These are phyloP conservation scores for Pterocles orientalis DNA, from an alignment of 2,113 vertebrate genomes.

Conservation along the genomic window DNA sequence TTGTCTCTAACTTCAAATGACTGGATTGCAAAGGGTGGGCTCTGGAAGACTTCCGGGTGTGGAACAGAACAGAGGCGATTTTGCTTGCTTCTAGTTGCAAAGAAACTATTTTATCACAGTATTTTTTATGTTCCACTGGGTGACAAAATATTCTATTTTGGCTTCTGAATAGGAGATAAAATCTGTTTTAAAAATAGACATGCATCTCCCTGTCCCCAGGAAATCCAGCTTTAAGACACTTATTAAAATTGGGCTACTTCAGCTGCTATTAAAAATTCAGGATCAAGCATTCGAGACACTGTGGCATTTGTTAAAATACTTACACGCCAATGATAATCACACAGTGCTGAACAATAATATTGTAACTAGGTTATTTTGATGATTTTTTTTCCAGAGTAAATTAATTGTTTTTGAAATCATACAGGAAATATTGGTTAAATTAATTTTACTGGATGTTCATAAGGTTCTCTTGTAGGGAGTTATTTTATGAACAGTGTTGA, in stretches of 20 bases:
- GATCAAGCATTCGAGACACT: not conserved
- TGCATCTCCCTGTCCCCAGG: not conserved
- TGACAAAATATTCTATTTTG: not conserved
- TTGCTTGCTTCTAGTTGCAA: not conserved
- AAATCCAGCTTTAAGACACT: not conserved
- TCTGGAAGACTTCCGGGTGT: not conserved
- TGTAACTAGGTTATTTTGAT: not conserved
- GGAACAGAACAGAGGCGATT: not conserved
- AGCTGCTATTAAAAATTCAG: not conserved
- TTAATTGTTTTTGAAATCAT: not conserved
- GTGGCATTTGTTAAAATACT: not conserved
- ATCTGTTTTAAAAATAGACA: not conserved
- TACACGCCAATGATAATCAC: not conserved
- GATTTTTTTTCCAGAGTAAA: not conserved
- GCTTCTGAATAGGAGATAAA: not conserved
- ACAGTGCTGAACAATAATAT: not conserved
- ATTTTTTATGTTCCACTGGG: not conserved
- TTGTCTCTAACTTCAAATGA: not conserved
- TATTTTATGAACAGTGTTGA: not conserved
- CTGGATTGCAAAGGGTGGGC: not conserved
- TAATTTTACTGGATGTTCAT: not conserved
- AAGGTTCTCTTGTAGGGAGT: not conserved
- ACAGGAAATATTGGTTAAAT: not conserved
- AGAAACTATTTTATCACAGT: not conserved
- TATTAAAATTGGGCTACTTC: not conserved